A percentile compares a stretch with the other conserved stretches of the same genome.
Conservation (phyloP, 2,113 vertebrate genomes). For the Tyrannus savana region DNA sequence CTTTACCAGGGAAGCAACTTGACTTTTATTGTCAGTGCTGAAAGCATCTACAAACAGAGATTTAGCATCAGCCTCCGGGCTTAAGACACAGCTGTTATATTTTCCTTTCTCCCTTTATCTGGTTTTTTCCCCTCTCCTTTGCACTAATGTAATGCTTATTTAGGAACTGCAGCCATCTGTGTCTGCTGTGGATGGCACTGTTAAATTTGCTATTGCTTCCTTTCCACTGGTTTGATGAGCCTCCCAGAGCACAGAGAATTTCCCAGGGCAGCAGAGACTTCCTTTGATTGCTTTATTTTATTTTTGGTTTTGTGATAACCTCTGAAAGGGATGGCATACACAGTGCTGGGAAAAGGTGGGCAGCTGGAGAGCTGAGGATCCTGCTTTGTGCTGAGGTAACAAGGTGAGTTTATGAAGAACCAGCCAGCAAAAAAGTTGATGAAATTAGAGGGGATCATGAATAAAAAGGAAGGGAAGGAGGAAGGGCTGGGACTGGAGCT, state of each 20-base stretch:
- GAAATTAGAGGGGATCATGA: background rate
- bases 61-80: slow-evolving; percentile 60
- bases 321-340: background rate
- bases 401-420: background rate
- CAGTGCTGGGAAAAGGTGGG: background rate
- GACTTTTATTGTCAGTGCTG: slow-evolving; percentile 47
- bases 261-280: slow-evolving; percentile 36
- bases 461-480: background rate
- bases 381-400: background rate
- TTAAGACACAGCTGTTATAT: slow-evolving; percentile 65
- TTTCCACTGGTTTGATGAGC: slow-evolving; percentile 53
- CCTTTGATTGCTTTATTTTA: slow-evolving; percentile 39
- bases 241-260: slow-evolving; percentile 50
- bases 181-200: slow-evolving; percentile 61
- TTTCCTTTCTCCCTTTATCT: slow-evolving; percentile 58
- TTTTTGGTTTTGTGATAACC: slow-evolving; percentile 29
- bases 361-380: background rate
- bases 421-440: background rate
- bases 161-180: slow-evolving; percentile 76
- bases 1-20: slow-evolving; percentile 22
- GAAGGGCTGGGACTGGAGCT: background rate
- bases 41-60: slow-evolving; percentile 60
- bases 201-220: slow-evolving; percentile 53
- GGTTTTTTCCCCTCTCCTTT: slow-evolving; percentile 11
- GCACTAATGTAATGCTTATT: slow-evolving; percentile 79